Evolutionary conservation across 2,113 vertebrate genomes (phyloP), one percentile per base, ranked within the genome.

Genomic region (Lampris megalopsis): DNA sequence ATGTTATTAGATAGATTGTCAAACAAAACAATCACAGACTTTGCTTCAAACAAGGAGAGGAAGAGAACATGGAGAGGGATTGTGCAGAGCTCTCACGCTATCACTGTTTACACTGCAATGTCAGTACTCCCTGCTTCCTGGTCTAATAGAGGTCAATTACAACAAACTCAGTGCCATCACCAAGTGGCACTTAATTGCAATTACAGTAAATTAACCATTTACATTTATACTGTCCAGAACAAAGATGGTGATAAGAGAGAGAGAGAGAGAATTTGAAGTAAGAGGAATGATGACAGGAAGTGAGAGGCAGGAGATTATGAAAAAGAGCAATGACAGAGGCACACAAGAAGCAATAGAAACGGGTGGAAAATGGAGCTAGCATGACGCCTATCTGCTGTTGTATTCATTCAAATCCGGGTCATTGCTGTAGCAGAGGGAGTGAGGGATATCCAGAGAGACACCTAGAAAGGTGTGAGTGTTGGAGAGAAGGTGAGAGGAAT

Each of bases 391-490:
- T 59, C 37, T 59, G 57, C 35, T 38, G 35, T 59, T 59, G 57
- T 40, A 37, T 45, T 45, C 7, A 45, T 45, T 45, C 43, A 45
- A 45, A 45, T 45, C 43, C 43, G 4, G 24, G 43, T 45, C 7
- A 45, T 7, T 2, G 7, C 43, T 45, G 43, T 7, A 45, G 43
- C 7, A 7, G 43, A 45, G 2, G 7, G 43, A 45, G 50, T 24
- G 24, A 24, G 24, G 24, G 24, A 24, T 24, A 24, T 24, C 24
- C 24, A 24, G 24, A 61, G 50, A 53, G 1, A 53, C 2, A 53
- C 10, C 10, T 9, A 53, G 50, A 53, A 11, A 13, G 50, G 9
- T 13, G 13, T 11, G n/a, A 86, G 41, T 80, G 73, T 77, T 77
- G 52, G 50, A 53, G 42, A 50, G 41, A 53, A 61, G 80, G 82